Percentiles rank a stretch among this genome's conserved stretches.
Conservation (phyloP, 1,140 invertebrate genomes). For the Sipha flava region DNA sequence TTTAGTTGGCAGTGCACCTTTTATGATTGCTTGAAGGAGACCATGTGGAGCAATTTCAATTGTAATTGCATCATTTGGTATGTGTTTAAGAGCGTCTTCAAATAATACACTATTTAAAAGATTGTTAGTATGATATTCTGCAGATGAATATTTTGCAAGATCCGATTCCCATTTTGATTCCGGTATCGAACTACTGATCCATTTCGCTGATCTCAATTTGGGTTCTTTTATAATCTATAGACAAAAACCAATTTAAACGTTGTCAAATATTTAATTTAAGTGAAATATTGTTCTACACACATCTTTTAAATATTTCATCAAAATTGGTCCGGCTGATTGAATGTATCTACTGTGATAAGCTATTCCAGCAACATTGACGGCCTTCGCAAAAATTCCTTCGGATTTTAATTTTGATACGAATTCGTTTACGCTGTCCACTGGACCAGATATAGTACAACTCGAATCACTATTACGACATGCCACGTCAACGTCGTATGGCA, state of each 20-base stretch:
- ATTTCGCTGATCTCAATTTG: constrained; percentile 48
- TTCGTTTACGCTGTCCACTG: constrained; percentile 47
- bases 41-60: constrained; percentile 55
- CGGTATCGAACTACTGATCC: constrained; percentile 56
- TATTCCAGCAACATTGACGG: constrained; percentile 60
- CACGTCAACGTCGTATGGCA: constrained; percentile 56
- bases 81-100: constrained; percentile 49
- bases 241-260: too few relatives aligned
- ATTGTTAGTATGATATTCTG: constrained; percentile 62
- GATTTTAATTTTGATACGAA: constrained; percentile 47
- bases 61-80: constrained; percentile 52
- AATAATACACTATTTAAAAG: constrained; percentile 53
- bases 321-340: constrained; percentile 55
- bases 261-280: neutral
- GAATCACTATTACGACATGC: constrained; percentile 64
- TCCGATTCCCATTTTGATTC: constrained; percentile 43
- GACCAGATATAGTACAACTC: constrained; percentile 63
- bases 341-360: constrained; percentile 75
- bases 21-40: constrained; percentile 53
- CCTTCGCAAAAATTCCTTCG: constrained; percentile 67
- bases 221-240: constrained; percentile 48
- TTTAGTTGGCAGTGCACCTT: constrained; percentile 46
- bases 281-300: constrained; percentile 45
- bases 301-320: constrained; percentile 62
- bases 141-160: constrained; percentile 49